These are phyloP conservation scores for Gopherus flavomarginatus DNA, from an alignment of 2,113 vertebrate genomes.

Conservation along the genomic window DNA sequence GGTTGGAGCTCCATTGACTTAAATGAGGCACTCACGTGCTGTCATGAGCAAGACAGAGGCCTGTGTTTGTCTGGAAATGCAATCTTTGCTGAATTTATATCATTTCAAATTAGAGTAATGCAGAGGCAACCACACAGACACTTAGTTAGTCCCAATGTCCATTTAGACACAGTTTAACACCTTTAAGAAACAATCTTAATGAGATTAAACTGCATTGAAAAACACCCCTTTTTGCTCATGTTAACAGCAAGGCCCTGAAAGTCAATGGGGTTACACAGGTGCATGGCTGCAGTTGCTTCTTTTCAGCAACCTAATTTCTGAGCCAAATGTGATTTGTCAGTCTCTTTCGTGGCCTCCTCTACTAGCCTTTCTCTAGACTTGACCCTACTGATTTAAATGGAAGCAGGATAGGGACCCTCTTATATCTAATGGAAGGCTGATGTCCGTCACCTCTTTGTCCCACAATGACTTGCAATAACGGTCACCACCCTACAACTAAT, in stretches of 20 bases:
- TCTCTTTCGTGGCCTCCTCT: rapidly evolving
- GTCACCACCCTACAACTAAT: background rate
- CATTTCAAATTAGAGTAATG: too few relatives aligned
- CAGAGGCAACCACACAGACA: too few relatives aligned
- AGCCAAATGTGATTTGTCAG: background rate
- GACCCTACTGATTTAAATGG: background rate
- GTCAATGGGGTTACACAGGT: background rate
- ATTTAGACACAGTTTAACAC: background rate
- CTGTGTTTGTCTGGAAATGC: background rate
- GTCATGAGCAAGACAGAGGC: background rate
- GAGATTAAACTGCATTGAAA: background rate
- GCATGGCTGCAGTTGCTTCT: background rate
- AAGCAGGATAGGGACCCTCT: background rate
- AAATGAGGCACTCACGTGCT: background rate
- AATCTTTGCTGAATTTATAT: background rate
- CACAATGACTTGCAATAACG: rapidly evolving
- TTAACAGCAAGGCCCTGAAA: too few relatives aligned
- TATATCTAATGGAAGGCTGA: rapidly evolving
- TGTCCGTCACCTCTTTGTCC: background rate
- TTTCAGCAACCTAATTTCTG: background rate
- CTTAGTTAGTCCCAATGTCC: too few relatives aligned
- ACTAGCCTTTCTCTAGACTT: background rate
- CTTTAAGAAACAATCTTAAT: background rate
- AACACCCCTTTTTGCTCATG: background rate
- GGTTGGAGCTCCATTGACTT: background rate